Evolutionary conservation across 2,888 invertebrate genomes (phyloP), one percentile per base, ranked within the genome.

Genomic region (Epicampocera succincta): DNA sequence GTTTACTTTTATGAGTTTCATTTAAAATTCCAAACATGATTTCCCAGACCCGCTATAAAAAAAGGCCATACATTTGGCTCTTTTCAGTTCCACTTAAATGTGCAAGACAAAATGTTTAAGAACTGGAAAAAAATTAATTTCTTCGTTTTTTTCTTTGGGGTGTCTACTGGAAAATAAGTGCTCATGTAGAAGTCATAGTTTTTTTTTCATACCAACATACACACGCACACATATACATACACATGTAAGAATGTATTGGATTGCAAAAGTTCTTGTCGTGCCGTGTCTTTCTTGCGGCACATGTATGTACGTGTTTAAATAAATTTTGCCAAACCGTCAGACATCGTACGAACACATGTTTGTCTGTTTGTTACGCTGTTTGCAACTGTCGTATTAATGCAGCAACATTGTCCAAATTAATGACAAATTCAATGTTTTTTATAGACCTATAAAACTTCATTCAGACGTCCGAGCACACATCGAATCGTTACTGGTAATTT

Each of bases 41-140:
- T 60, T 74, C 25, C 12, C 48, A 77, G 71, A 71, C 73, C 80
- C 80, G 82, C 82, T 82, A 78, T 71, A 75, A 80, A 83, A 80
- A 76, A 77, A 80, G 71, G 80, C 80, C 77, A 83, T 66, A 76
- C 60, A 40, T 58, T 66, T 74, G 60, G 42, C 38, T 46, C 33
- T 13, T 46, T 54, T 38, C 25, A 21, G 44, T 74, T 80, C 68
- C 15, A 17, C 44, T 44, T 66, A 75, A 75, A 65, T 77, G 72
- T 72, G 75, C 50, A 74, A 61, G 68, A 74, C 61, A 58, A 65
- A 63, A 80, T 65, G 54, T 61, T 29, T 33, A 15, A 58, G n/a
- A 17, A 40, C 54, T 21, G 38, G 56, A 38, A 71, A 46, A 56
- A 61, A 61, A 44, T 8, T 5, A 3, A 29, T 60, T 13, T 40